Evolutionary conservation across 2,888 invertebrate species (phyloP), one percentile per base, ranked within the genome.

Genomic region (Fabriciana adippe): DNA sequence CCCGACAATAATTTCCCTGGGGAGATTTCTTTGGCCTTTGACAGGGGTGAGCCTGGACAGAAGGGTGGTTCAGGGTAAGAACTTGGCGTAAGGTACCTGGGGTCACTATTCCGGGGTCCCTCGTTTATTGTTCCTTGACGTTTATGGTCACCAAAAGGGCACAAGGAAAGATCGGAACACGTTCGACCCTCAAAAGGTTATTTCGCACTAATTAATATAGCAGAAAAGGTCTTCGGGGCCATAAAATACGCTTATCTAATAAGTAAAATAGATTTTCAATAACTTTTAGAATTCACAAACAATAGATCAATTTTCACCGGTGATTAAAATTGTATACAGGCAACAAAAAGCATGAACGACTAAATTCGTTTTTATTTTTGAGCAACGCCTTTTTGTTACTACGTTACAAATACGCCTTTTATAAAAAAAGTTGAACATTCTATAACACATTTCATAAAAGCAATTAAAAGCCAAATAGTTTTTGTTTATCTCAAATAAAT

Each of bases 1-100:
- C 92, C 92, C 88, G 89, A 90, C 92, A 89, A 92, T 93, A 91
- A 93, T 93, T 93, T 93, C 93, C 93, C 93, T 74, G 64, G 93
- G 86, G 93, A 84, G 80, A 79, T 76, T 78, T 81, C 84, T 76
- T 82, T 90, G 88, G 88, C 89, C 89, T 90, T 90, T 90, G 90
- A 88, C 88, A 84, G 89, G 91, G 92, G 91, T 84, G 84, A 82
- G 81, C 81, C 81, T 87, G 90, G 92, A 88, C 92, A 86, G 84
- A 81, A 83, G 87, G 89, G 87, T 79, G 86, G 84, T 81, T 80
- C 79, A 77, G 78, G 77, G 84, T 82, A 87, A 88, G 87, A 90
- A 89, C 86, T 88, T 84, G 78, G 81, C 78, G 80, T 85, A 77
- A 87, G 84, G 84, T 83, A 83, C 83, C 76, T 72, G 82, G 90